Evolutionary conservation across 2,113 vertebrate species (phyloP).

Genomic region (Calonectris borealis): DNA sequence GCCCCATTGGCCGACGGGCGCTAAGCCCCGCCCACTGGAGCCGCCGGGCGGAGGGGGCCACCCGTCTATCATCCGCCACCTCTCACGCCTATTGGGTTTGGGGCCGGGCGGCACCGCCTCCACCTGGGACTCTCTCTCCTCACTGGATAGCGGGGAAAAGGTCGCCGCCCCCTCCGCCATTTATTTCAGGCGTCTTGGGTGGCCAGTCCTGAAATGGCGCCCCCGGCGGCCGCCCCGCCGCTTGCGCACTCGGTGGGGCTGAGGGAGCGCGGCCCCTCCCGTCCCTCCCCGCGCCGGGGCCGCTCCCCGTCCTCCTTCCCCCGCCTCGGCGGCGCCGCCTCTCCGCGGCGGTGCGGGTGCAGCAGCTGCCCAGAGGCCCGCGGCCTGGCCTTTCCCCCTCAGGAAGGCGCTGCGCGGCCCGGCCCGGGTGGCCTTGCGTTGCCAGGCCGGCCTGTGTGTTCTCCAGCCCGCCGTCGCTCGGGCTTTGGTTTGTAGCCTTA

Average conservation of each 20-base stretch:
- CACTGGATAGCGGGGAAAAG: neutral
- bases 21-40: neutral
- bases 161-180: neutral
- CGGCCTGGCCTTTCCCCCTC: fast-evolving
- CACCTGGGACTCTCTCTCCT: fast-evolving
- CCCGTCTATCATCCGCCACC: neutral
- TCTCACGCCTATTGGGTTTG: neutral
- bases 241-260: fast-evolving
- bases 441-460: neutral
- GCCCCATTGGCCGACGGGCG: neutral
- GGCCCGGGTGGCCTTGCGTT: neutral
- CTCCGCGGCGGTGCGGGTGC: fast-evolving
- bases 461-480: fast-evolving
- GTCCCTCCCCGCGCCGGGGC: fast-evolving
- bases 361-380: fast-evolving
- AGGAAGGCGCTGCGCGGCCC: no score
- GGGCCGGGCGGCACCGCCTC: neutral
- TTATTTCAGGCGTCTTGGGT: neutral
- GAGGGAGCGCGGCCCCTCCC: no score
- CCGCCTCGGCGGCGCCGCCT: fast-evolving
- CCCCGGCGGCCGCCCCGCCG: fast-evolving
- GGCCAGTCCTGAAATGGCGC: neutral
- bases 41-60: neutral
- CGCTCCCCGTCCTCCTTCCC: fast-evolving
- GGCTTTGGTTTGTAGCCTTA: no score